A percentile compares a stretch with the other conserved stretches of the same genome.
Evolutionary conservation across 92 coral and sea anemone genomes (phyloP).

Genomic region (Porites cylindrica): DNA sequence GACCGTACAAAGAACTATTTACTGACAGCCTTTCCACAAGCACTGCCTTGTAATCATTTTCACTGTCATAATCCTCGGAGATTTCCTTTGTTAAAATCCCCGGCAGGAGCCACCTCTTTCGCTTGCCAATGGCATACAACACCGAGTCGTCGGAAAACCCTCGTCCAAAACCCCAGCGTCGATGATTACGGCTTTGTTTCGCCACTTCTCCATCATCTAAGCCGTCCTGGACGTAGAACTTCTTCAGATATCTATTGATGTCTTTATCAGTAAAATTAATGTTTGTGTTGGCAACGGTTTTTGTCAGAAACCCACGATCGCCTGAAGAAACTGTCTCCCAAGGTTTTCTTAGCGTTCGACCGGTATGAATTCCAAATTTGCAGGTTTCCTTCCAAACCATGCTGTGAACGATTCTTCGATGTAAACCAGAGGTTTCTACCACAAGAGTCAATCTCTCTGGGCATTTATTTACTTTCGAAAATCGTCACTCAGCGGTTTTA

Average conservation of each 20-base stretch:
- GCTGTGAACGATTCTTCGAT: neutral
- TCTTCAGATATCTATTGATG: slow-evolving; percentile 34
- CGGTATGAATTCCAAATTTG: slow-evolving; percentile 77
- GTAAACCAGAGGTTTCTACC: slow-evolving; percentile 1
- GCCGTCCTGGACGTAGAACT: slow-evolving; percentile 46
- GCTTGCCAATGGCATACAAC: slow-evolving; percentile 71
- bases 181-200: slow-evolving; percentile 34
- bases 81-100: slow-evolving; percentile 54
- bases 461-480: slow-evolving; percentile 5
- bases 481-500: slow-evolving; percentile 1
- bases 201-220: slow-evolving; percentile 40
- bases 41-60: slow-evolving; percentile 38
- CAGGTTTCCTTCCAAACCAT: slow-evolving; percentile 83
- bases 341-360: slow-evolving; percentile 78
- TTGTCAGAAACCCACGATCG: slow-evolving; percentile 57
- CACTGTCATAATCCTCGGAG: slow-evolving; percentile 35
- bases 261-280: slow-evolving; percentile 36
- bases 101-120: slow-evolving; percentile 78
- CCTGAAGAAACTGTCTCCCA: neutral
- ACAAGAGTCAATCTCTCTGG: neutral
- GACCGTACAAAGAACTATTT: neutral
- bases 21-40: slow-evolving; percentile 37
- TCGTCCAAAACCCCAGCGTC: slow-evolving; percentile 7
- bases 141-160: slow-evolving; percentile 37
- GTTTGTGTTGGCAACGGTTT: slow-evolving; percentile 30